These are phyloP conservation scores for Podabrus alpinus DNA, from an alignment of 2,888 invertebrate genomes.

Conservation along the genomic window DNA sequence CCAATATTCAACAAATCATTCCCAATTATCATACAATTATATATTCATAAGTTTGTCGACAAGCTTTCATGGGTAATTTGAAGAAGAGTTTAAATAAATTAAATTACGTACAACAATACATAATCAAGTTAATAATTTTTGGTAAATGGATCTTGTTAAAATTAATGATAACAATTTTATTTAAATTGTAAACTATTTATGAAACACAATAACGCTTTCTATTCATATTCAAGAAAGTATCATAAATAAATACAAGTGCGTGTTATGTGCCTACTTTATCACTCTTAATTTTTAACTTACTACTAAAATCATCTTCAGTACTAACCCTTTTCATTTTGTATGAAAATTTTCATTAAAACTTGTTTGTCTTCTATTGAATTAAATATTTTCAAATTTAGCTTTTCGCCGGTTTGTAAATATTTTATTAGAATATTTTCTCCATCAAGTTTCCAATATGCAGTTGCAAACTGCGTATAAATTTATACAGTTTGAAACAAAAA, in stretches of 20 bases:
- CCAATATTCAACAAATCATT: not conserved
- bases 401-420: not conserved
- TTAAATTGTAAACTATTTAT: not conserved
- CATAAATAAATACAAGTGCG: not conserved
- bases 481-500: slow-evolving; percentile 7
- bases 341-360: not conserved
- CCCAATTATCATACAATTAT: not conserved
- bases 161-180: not conserved
- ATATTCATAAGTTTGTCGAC: not conserved
- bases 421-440: not conserved
- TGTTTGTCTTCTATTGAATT: not conserved
- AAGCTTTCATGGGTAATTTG: not conserved
- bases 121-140: not conserved
- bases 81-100: not conserved
- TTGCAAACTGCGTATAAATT: slow-evolving; percentile 10
- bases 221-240: not conserved
- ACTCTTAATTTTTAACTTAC: not conserved
- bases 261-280: not conserved
- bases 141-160: not conserved
- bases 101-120: not conserved
- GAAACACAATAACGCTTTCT: not conserved
- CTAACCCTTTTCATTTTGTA: not conserved
- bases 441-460: not conserved
- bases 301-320: not conserved
- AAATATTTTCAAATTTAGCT: not conserved